Conservation (phyloP, 2,113 vertebrate species). For the Origma solitaria region DNA sequence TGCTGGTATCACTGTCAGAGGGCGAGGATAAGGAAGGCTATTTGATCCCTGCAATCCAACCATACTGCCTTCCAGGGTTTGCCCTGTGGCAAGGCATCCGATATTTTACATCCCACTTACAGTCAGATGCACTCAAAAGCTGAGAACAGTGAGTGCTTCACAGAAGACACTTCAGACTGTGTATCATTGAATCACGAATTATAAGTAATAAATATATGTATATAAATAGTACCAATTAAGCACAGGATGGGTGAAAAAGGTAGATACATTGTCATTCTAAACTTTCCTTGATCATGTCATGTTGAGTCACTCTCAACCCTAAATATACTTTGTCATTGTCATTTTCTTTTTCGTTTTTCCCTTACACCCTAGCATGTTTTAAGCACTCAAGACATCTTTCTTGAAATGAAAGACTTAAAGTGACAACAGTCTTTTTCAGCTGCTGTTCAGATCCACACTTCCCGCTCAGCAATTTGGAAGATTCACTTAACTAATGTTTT, state of each 20-base stretch:
- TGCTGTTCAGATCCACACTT: not conserved
- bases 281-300: not conserved
- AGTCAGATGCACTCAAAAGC: not conserved
- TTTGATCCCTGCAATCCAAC: not conserved
- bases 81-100: not conserved
- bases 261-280: not conserved
- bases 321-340: slow-evolving; percentile 27
- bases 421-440: not conserved
- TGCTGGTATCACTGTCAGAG: not conserved
- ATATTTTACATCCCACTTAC: not conserved
- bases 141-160: not conserved
- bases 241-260: not conserved
- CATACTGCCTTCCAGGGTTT: not conserved
- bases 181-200: not conserved
- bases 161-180: not conserved
- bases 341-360: slow-evolving; percentile 9
- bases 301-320: slow-evolving; percentile 16
- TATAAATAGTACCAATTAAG: not conserved
- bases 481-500: not conserved
- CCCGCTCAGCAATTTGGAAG: not conserved
- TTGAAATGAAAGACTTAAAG: not conserved
- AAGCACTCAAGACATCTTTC: not conserved
- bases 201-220: not conserved
- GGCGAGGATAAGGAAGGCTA: not conserved
- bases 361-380: not conserved